Percentiles rank a stretch among this genome's conserved stretches.
These are phyloP conservation scores for Microvelia longipes DNA, from an alignment of 1,140 invertebrate species.

Conservation along the genomic window DNA sequence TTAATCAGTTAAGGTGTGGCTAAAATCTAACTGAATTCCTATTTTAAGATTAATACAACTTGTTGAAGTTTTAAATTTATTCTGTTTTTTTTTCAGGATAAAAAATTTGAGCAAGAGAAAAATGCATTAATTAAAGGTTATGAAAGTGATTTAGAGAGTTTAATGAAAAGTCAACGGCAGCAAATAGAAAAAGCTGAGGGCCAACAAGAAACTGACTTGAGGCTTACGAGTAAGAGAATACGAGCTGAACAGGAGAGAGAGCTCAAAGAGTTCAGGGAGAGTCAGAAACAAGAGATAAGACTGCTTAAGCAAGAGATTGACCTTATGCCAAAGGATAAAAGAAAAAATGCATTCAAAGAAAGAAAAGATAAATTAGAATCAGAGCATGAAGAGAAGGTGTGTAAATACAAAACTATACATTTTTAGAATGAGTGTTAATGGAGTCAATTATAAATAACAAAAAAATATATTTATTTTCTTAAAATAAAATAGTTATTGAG, in stretches of 20 bases:
- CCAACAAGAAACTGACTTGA: conserved; percentile 77
- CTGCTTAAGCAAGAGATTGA: conserved; percentile 90
- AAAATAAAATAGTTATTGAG: too few relatives aligned
- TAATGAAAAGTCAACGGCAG: conserved; percentile 77
- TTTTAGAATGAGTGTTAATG: too few relatives aligned
- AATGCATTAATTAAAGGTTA: conserved; percentile 62
- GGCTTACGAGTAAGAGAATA: conserved; percentile 65
- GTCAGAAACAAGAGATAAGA: conserved; percentile 81
- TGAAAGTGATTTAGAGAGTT: conserved; percentile 76
- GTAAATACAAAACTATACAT: conserved; percentile 8
- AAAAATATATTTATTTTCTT: too few relatives aligned
- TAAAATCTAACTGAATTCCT: too few relatives aligned
- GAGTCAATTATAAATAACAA: too few relatives aligned
- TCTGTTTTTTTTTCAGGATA: conserved; percentile 35
- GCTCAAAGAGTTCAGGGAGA: conserved; percentile 78
- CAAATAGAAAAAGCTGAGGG: conserved; percentile 84
- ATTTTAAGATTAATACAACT: too few relatives aligned
- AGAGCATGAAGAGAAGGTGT: conserved; percentile 67
- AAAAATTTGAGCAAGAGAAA: conserved; percentile 70
- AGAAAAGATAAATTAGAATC: conserved; percentile 73
- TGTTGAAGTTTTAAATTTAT: too few relatives aligned
- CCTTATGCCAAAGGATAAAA: conserved; percentile 75
- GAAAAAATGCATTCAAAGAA: conserved; percentile 71
- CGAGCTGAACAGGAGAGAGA: conserved; percentile 87
- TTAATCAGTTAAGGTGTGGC: too few relatives aligned